These are phyloP conservation scores for Sandelia bainsii DNA, from an alignment of 2,797 vertebrate species.

Conservation along the genomic window DNA sequence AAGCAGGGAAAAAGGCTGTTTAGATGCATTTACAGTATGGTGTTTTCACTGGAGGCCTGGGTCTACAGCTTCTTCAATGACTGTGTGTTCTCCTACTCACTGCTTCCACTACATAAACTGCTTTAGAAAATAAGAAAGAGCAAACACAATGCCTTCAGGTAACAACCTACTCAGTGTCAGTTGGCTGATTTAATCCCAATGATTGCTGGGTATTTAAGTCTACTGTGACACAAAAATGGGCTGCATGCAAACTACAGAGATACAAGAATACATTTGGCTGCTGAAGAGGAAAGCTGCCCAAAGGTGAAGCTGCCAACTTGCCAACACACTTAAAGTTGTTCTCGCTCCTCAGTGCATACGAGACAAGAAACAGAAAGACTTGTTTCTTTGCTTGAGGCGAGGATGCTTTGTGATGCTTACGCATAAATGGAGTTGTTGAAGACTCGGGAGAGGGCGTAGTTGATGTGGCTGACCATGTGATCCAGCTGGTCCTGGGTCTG, in stretches of 20 bases:
- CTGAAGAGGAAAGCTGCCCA: conserved; percentile 32
- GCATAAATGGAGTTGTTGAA: conserved; percentile 90
- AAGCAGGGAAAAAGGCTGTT: conserved; percentile 1
- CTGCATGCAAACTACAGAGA: conserved; percentile 48
- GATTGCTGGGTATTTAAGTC: conserved; percentile 56
- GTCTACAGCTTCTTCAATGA: conserved; percentile 10
- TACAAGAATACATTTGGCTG: conserved; percentile 48
- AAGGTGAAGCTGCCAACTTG: conserved; percentile 56
- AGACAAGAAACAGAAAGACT: conserved; percentile 31
- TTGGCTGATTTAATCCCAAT: conserved; percentile 61
- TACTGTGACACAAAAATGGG: conserved; percentile 52
- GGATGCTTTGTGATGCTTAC: conserved; percentile 71
- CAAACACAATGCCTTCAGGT: conserved; percentile 45
- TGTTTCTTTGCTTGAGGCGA: not conserved
- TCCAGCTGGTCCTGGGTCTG: conserved; percentile 89
- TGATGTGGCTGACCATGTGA: conserved; percentile 89
- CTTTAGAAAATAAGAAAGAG: conserved; percentile 22
- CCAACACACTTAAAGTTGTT: conserved; percentile 47
- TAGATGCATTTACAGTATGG: conserved; percentile 1
- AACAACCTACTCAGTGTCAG: conserved; percentile 56
- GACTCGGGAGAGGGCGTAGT: conserved; percentile 90
- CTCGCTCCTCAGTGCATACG: conserved; percentile 23
- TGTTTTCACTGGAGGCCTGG: conserved; percentile 4
- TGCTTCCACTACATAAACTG: conserved; percentile 41
- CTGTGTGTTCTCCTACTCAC: conserved; percentile 19